Conservation (phyloP, 2,888 invertebrate species). For the Drosophila paranaensis region DNA sequence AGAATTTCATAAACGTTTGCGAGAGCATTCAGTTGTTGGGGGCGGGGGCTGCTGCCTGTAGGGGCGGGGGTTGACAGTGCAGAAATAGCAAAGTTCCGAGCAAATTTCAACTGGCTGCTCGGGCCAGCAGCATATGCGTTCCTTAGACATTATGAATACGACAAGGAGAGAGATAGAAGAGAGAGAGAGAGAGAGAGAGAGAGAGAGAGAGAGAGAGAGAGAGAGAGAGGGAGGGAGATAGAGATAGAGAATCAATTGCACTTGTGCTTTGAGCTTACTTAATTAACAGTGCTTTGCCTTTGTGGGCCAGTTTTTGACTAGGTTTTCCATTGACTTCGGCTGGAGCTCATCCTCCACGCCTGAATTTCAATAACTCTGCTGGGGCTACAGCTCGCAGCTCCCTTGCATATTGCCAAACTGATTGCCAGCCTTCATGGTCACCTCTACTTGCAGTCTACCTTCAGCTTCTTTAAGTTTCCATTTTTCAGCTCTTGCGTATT, state of each 20-base stretch:
- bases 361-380: too few relatives aligned
- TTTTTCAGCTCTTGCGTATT: too few relatives aligned
- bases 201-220: background rate
- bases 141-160: background rate
- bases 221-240: background rate
- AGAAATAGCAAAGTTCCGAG: background rate
- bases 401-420: too few relatives aligned
- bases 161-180: background rate
- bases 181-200: background rate
- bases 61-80: background rate
- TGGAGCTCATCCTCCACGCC: too few relatives aligned
- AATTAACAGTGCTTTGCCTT: background rate
- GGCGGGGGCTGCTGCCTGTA: background rate
- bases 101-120: background rate
- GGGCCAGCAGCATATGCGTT: conserved; percentile 1
- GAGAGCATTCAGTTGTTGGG: background rate
- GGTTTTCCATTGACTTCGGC: background rate
- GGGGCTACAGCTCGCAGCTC: too few relatives aligned
- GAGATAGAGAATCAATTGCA: background rate
- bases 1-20: background rate
- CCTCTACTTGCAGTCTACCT: too few relatives aligned
- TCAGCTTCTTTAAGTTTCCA: too few relatives aligned
- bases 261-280: background rate
- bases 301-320: background rate
- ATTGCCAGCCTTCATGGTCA: too few relatives aligned